Base-by-base conservation (phyloP, 2,888 invertebrate species). In the Ophion costatus region DNA sequence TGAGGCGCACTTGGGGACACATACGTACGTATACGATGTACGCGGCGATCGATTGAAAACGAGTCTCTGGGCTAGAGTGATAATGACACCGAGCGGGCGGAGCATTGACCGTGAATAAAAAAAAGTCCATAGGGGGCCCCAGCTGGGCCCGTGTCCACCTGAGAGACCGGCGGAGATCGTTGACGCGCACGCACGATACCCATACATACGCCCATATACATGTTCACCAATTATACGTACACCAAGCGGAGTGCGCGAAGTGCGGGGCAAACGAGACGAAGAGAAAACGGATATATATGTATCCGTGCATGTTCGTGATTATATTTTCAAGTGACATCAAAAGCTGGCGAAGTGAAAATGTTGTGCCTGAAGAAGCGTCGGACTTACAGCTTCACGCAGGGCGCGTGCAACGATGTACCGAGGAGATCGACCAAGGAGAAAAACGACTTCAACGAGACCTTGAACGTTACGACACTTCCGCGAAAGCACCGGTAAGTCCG, bases 331-430 rank as follows among this genome's bases (percentile, higher is more conserved):
- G 45, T 22, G 67, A 20, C 56, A 24, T 38, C 63, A 20, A 80
- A 83, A 51, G 61, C 22, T 11, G 69, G 14, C 66, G 77, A 81
- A 76, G 81, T 78, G 74, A 89, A 87, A 84, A 92, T 92, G 92
- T 83, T 92, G 89, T 92, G 92, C 86, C 82, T 92, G 71, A 92
- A 91, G 88, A 92, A 92, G 79, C 87, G 92, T n/a, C 89, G 91
- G 64, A 92, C 91, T 73, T 92, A 92, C 88, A 92, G 91, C 84
- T 92, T 92, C 89, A 91, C 91, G 80, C 92, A 91, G 87, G 91
- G 91, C 80, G 88, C 88, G 70, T 90, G 90, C 86, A 78, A 88
- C 76, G 91, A 88, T 79, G 86, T 85, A 24, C 88, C 88, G 73
- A 88, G 88, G 81, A 85, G 88, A 79, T 83, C 89, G 80, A 88